phyloP scores from a whole-genome alignment of 2,113 vertebrate species.

The Chaetura pelagica region DNA sequence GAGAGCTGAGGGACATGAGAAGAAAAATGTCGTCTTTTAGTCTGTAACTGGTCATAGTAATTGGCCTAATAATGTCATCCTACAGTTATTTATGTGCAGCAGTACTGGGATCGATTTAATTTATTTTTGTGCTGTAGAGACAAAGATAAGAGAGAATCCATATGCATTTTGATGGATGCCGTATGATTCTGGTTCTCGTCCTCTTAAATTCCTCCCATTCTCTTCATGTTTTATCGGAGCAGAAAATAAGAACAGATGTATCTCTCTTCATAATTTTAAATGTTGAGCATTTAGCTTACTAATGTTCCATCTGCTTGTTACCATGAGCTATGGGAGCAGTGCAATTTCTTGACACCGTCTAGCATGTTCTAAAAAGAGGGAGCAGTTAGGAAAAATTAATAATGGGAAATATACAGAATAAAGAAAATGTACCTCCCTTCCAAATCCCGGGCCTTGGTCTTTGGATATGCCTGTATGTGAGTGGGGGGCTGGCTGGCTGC shows the following conservation, averaged over 20 bases:
- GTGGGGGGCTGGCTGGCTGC: accelerated
- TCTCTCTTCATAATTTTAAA: not conserved
- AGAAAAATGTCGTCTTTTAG: not conserved
- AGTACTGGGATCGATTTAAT: not conserved
- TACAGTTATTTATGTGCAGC: conserved; percentile 1
- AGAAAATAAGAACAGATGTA: conserved; percentile 40
- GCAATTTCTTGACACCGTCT: not conserved
- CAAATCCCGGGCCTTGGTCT: not conserved
- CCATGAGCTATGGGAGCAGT: not conserved
- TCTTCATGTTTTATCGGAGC: not conserved
- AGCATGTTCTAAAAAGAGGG: not conserved
- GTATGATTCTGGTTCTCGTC: conserved; percentile 36
- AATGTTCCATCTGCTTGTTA: conserved; percentile 9
- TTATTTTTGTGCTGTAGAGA: conserved; percentile 7
- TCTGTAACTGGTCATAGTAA: not conserved
- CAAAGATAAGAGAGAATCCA: conserved; percentile 15
- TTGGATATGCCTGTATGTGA: not conserved
- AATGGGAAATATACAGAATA: not conserved
- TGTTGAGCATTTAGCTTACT: conserved; percentile 3
- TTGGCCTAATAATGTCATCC: not conserved
- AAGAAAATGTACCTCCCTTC: not conserved
- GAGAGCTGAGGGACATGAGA: not conserved
- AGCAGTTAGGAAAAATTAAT: not conserved
- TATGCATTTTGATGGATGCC: conserved; percentile 30
- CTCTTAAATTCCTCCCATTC: conserved; percentile 36